Percentiles rank a stretch among this genome's conserved stretches.
phyloP scores from a whole-genome alignment of 2,797 vertebrate genomes.

The Spatula clypeata region DNA sequence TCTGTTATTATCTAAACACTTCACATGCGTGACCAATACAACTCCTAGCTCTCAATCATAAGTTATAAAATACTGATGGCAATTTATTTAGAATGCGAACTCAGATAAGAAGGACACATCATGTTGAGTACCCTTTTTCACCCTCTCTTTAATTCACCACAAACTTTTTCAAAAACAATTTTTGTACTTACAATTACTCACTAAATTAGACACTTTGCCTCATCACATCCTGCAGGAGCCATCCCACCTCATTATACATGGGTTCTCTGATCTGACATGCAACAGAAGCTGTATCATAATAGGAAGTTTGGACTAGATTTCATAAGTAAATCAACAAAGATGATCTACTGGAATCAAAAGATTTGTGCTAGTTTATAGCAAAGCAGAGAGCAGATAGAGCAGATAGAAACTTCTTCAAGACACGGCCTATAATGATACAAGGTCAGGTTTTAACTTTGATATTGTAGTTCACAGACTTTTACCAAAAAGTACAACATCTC shows the following conservation, averaged over 20 bases:
- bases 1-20: not conserved
- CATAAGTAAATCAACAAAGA: not conserved
- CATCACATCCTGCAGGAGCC: not conserved
- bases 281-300: not conserved
- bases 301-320: not conserved
- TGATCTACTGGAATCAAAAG: not conserved
- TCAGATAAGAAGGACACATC: not conserved
- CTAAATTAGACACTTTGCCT: not conserved
- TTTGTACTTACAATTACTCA: not conserved
- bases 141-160: not conserved
- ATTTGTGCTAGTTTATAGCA: not conserved
- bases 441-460: accelerated
- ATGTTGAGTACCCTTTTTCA: not conserved
- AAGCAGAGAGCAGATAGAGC: not conserved
- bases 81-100: not conserved
- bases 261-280: not conserved
- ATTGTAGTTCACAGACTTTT: not conserved
- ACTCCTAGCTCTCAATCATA: not conserved
- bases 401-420: not conserved
- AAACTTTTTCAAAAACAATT: not conserved
- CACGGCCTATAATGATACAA: not conserved
- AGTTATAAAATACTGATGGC: not conserved
- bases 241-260: not conserved
- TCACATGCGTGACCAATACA: not conserved
- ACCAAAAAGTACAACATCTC: not conserved